Base-by-base conservation (phyloP, 2,797 vertebrate species). In the Typhlichthys eigenmanni region DNA sequence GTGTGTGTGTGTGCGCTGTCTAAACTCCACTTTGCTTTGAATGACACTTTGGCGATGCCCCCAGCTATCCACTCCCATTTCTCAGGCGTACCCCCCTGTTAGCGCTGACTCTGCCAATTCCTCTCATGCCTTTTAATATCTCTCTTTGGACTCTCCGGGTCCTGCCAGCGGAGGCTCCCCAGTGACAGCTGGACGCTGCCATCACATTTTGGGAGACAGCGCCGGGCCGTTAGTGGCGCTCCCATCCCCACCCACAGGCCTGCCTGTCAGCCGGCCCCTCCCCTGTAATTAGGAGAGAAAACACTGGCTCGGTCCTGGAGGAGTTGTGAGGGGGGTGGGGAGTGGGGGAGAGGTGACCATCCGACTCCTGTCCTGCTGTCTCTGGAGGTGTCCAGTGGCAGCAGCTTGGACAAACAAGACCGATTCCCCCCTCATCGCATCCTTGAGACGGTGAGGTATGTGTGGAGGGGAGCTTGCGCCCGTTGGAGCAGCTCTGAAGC, bases 211-310 rank as follows among this genome's bases (percentile, higher is more conserved):
- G 86, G 88, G 89, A 90, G 90, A 91, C 90, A 85, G 84, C 56
- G 78, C 71, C 72, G 79, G 83, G 89, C 78, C 81, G n/a, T 87
- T 83, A 89, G 82, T 71, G 71, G 80, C 74, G 82, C 89, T 91
- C 90, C 90, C 90, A 91, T 84, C 87, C 24, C 87, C 81, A 64
- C 53, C 53, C 53, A 24, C 29, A 1, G 83, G 87, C 85, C 88
- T 81, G 90, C 87, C 87, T 91, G 91, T 91, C 92, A 92, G 89
- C 88, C 90, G 84, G 92, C 94, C 94, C 96, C 96, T 95, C 96
- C 96, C 95, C 95, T 92, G 93, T 94, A 98, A 98, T 99, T 98
- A 98, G 95, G 94, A 96, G 94, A 96, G 95, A 97, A 96, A 96
- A 97, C 95, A 98, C 82, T 82, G 81, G 86, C 87, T 80, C 69